Base-by-base conservation (phyloP, 2,888 invertebrate species). In the Orgyia antiqua region DNA sequence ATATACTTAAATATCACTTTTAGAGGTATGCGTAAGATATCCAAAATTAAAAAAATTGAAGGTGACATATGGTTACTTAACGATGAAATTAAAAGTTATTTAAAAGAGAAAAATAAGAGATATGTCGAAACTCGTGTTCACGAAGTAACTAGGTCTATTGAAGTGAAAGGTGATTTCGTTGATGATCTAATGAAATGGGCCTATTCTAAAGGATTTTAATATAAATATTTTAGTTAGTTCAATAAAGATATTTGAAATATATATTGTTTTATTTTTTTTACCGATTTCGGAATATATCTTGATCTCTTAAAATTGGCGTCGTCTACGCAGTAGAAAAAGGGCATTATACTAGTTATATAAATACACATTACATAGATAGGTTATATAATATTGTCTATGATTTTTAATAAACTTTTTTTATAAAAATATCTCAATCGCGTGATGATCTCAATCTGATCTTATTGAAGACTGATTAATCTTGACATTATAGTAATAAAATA, bases 51-150 rank as follows among this genome's bases (percentile, higher is more conserved):
- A 39, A 88, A 87, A 52, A 90, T 98, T 34, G 89, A 94, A 54
- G 98, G 98, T 1, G 93, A 98, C 65, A 94, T 97, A 53, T 96
- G 96, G 94, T 55, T 78, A 15, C 63, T 96, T 43, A 93, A 93
- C 52, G 84, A 89, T 20, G 93, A 94, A 44, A 62, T 96, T 21
- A 89, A 89, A 35, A 56, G 76, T 6, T 88, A 89, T 51, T 75
- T 96, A 21, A 84, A 91, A 65, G 58, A 82, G n/a, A 75, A 76
- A 24, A 72, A 86, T 26, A 68, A 79, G 0, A 76, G 83, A 34
- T 88, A 88, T 36, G 64, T 93, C 6, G 89, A 91, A 47, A 89
- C 90, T 4, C 90, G 92, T 59, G 91, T 95, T 2, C 91, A 95
- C 58, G 96, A 96, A 84, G 87, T 94, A 39, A 87, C 79, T 13